These are phyloP conservation scores for Octonoba sinensis DNA, from an alignment of 2,888 invertebrate species.

Conservation along the genomic window DNA sequence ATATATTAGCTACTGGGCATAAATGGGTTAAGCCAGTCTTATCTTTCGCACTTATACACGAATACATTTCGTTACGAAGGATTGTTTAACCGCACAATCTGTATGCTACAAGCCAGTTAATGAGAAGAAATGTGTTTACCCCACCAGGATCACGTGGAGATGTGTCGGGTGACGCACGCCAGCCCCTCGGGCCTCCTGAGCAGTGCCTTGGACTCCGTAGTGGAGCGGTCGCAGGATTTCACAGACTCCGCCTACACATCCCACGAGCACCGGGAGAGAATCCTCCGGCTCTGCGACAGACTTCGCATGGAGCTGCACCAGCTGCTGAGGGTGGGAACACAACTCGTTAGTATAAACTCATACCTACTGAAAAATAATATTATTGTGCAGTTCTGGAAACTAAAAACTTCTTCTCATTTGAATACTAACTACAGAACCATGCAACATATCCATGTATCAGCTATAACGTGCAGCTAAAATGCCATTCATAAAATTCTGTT, in stretches of 20 bases:
- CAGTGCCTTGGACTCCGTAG: slow-evolving; percentile 87
- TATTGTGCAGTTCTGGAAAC: background rate
- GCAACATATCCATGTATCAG: too few relatives aligned
- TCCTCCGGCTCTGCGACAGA: slow-evolving; percentile 87
- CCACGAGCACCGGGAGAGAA: slow-evolving; percentile 96
- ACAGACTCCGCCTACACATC: slow-evolving; percentile 99
- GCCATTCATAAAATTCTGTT: too few relatives aligned
- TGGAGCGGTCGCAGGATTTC: slow-evolving; percentile 95
- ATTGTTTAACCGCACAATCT: too few relatives aligned
- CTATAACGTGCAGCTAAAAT: too few relatives aligned
- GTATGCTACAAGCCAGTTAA: too few relatives aligned
- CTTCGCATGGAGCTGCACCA: slow-evolving; percentile 92
- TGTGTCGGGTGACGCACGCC: slow-evolving; percentile 85
- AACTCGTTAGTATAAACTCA: slow-evolving; percentile 80
- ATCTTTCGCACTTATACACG: too few relatives aligned
- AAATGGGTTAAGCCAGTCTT: too few relatives aligned
- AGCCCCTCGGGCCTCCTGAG: slow-evolving; percentile 83
- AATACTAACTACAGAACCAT: too few relatives aligned
- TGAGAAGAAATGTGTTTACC: too few relatives aligned
- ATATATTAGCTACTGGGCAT: too few relatives aligned
- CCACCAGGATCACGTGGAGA: slow-evolving; percentile 81
- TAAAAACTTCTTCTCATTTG: too few relatives aligned
- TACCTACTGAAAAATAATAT: background rate
- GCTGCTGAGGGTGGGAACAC: slow-evolving; percentile 86
- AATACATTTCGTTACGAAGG: too few relatives aligned